A percentile compares a stretch with the other conserved stretches of the same genome.
Evolutionary conservation across 2,797 vertebrate genomes (phyloP).

Genomic region (Bovichtus variegatus): DNA sequence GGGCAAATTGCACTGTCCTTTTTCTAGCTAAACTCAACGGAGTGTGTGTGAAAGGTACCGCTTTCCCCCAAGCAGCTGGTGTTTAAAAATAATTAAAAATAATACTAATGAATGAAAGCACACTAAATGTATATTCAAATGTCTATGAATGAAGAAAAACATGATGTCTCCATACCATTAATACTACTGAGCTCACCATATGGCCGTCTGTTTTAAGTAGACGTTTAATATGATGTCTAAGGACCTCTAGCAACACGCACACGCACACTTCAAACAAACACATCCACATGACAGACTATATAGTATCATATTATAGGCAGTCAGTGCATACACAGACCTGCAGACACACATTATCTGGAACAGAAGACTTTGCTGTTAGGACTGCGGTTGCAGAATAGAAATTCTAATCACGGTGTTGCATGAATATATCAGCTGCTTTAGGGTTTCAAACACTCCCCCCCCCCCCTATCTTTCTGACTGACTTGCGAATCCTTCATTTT

Average conservation of each 20-base stretch:
- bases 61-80: slow-evolving; percentile 23
- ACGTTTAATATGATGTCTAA: slow-evolving; percentile 47
- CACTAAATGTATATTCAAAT: background rate
- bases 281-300: slow-evolving; percentile 15
- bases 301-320: slow-evolving; percentile 20
- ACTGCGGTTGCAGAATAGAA: slow-evolving; percentile 52
- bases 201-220: slow-evolving; percentile 37
- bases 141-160: slow-evolving; percentile 8
- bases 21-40: slow-evolving; percentile 31
- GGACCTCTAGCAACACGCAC: slow-evolving; percentile 41
- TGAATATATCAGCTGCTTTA: slow-evolving; percentile 63
- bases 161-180: slow-evolving; percentile 14
- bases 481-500: slow-evolving; percentile 26
- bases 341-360: slow-evolving; percentile 46
- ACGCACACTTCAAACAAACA: slow-evolving; percentile 2
- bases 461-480: slow-evolving; percentile 31
- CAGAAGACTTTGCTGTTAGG: slow-evolving; percentile 30
- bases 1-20: slow-evolving; percentile 26
- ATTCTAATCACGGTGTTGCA: slow-evolving; percentile 61
- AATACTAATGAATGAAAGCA: slow-evolving; percentile 22
- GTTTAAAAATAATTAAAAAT: slow-evolving; percentile 13
- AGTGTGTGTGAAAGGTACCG: slow-evolving; percentile 13
- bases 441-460: slow-evolving; percentile 43
- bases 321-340: slow-evolving; percentile 32
- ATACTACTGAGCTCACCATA: slow-evolving; percentile 40